phyloP scores from a whole-genome alignment of 53 echinoderm and acorn worm genomes.

The Patiria pectinifera region DNA sequence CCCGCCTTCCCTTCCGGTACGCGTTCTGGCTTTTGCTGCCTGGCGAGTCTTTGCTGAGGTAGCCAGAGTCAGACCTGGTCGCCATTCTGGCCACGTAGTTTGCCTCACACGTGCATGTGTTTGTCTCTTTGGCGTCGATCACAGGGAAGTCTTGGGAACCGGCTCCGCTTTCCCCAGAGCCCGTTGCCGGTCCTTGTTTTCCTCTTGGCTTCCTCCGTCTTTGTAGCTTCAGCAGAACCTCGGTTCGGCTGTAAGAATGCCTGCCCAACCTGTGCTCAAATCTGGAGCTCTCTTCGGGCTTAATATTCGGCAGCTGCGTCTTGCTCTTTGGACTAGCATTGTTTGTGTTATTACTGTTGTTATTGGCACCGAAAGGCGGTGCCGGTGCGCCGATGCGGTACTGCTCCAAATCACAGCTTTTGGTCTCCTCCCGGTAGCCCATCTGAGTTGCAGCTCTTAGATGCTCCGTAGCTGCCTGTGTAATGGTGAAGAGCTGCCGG shows the following conservation, averaged over 20 bases:
- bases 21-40: slow-evolving; percentile 14
- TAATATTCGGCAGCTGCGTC: slow-evolving; percentile 41
- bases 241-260: slow-evolving; percentile 39
- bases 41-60: slow-evolving; percentile 23
- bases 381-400: slow-evolving; percentile 32
- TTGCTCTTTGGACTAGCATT: slow-evolving; percentile 18
- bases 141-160: slow-evolving; percentile 22
- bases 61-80: slow-evolving; percentile 2
- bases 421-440: slow-evolving; percentile 44
- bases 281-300: slow-evolving; percentile 17
- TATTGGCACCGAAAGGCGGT: slow-evolving; percentile 12
- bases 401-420: slow-evolving; percentile 25
- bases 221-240: slow-evolving; percentile 23
- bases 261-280: slow-evolving; percentile 35
- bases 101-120: not conserved
- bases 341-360: not conserved
- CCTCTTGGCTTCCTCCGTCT: not conserved
- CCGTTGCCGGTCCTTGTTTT: not conserved
- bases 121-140: not conserved
- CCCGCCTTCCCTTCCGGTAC: slow-evolving; percentile 5
- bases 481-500: slow-evolving; percentile 40
- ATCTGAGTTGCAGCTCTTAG: slow-evolving; percentile 1
- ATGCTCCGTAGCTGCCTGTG: slow-evolving; percentile 33
- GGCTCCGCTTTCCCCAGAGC: not conserved
- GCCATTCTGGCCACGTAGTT: not conserved